Conservation (phyloP, 35 echinoderm and acorn worm genomes). For the Lytechinus pictus region DNA sequence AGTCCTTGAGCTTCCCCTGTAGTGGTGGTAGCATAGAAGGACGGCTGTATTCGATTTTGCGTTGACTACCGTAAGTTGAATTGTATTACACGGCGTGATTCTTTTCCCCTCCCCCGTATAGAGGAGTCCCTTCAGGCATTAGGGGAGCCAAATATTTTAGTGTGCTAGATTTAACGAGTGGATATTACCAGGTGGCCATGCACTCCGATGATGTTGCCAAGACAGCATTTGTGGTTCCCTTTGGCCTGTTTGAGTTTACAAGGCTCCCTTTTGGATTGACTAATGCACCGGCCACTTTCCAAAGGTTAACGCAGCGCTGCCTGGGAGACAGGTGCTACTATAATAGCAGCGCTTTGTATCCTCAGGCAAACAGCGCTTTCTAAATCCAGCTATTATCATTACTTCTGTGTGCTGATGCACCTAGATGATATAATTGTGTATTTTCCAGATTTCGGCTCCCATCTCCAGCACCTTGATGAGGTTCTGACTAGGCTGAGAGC, state of each 20-base stretch:
- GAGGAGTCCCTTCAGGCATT: constrained; percentile 74
- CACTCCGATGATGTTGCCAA: constrained; percentile 62
- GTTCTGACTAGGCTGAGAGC: constrained; percentile 7
- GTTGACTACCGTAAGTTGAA: constrained; percentile 64
- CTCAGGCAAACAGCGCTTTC: too few species aligned
- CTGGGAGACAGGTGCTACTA: constrained; percentile 33
- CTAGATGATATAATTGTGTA: constrained; percentile 58
- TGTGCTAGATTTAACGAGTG: constrained; percentile 73
- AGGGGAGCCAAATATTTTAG: constrained; percentile 59
- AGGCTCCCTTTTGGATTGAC: constrained; percentile 63
- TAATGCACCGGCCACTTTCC: constrained; percentile 75
- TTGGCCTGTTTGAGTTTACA: constrained; percentile 74
- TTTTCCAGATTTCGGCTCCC: constrained; percentile 23
- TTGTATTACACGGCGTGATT: constrained; percentile 55
- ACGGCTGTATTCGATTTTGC: constrained; percentile 54
- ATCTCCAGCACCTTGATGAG: neutral
- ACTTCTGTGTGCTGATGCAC: constrained; percentile 61
- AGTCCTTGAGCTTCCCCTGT: constrained; percentile 62
- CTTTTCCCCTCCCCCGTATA: neutral
- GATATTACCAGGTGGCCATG: constrained; percentile 81
- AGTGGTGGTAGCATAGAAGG: constrained; percentile 67
- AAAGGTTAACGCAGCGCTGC: neutral
- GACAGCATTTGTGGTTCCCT: constrained; percentile 66
- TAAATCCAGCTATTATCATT: too few species aligned
- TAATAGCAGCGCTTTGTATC: too few species aligned